phyloP scores from a whole-genome alignment of 2,888 invertebrate species.

The Ariolimax columbianus region DNA sequence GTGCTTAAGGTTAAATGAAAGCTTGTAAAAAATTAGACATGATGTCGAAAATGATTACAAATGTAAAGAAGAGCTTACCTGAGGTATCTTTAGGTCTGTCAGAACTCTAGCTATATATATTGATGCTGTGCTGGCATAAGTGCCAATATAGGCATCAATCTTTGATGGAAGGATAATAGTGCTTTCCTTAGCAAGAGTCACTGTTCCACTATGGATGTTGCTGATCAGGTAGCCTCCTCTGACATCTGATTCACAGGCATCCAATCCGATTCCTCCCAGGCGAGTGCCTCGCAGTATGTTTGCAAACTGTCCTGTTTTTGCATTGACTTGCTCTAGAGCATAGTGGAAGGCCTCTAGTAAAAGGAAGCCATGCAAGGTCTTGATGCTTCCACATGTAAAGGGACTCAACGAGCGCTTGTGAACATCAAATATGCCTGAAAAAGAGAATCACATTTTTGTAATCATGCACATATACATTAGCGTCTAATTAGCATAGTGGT shows the following conservation, averaged over 20 bases:
- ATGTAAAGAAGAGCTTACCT: conserved; percentile 38
- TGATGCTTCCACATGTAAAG: conserved; percentile 73
- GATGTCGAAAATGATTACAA: too few relatives aligned
- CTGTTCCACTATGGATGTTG: conserved; percentile 70
- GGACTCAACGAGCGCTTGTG: conserved; percentile 64
- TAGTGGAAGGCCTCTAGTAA: conserved; percentile 75
- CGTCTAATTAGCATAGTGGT: too few relatives aligned
- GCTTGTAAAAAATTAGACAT: too few relatives aligned
- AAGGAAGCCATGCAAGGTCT: conserved; percentile 72
- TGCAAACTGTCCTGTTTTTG: conserved; percentile 70
- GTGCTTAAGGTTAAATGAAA: too few relatives aligned
- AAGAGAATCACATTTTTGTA: background rate
- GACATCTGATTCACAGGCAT: conserved; percentile 71
- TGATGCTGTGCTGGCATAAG: conserved; percentile 67
- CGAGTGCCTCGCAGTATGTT: conserved; percentile 66
- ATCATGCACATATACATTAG: too few relatives aligned
- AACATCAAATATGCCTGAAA: conserved; percentile 75
- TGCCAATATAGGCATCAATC: conserved; percentile 71
- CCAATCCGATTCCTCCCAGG: conserved; percentile 73
- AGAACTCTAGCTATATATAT: conserved; percentile 68
- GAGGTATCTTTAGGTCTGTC: conserved; percentile 68
- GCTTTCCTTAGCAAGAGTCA: conserved; percentile 60
- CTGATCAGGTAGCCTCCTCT: conserved; percentile 73
- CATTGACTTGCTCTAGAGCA: conserved; percentile 70
- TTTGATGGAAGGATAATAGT: conserved; percentile 58